Evolutionary conservation across 1,140 invertebrate species (phyloP).

Genomic region (Dreissena polymorpha): DNA sequence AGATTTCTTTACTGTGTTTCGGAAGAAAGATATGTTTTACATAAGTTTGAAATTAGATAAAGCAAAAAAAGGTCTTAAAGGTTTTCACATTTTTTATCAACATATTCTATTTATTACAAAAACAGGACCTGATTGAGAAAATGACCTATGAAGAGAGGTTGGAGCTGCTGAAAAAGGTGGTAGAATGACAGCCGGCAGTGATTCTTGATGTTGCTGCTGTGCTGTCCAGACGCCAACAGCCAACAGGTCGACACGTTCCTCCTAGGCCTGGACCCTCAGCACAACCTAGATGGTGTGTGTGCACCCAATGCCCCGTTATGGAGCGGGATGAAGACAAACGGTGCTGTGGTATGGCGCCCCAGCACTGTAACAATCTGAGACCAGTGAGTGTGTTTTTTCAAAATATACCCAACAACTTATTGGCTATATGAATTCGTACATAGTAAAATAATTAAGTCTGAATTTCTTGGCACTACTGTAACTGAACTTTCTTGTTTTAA

Average conservation of each 20-base stretch:
- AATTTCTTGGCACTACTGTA: too few relatives aligned
- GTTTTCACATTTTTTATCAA: too few relatives aligned
- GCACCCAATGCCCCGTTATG: conserved; percentile 18
- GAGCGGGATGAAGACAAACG: conserved; percentile 17
- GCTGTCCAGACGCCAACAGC: not conserved
- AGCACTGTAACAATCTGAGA: conserved; percentile 22
- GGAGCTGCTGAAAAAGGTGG: conserved; percentile 9
- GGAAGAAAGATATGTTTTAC: too few relatives aligned
- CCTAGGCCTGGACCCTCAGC: not conserved
- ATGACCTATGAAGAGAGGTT: conserved; percentile 8
- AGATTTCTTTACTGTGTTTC: too few relatives aligned
- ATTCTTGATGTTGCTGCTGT: conserved; percentile 18
- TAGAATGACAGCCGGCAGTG: conserved; percentile 3
- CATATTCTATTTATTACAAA: too few relatives aligned
- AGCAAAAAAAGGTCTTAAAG: too few relatives aligned
- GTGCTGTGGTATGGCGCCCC: conserved; percentile 18
- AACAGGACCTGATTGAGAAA: conserved; percentile 12
- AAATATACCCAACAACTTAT: not conserved
- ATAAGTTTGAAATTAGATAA: too few relatives aligned
- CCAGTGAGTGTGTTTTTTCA: conserved; percentile 5
- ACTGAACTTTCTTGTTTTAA: too few relatives aligned
- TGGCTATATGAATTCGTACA: too few relatives aligned
- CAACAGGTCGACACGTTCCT: not conserved
- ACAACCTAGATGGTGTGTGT: conserved; percentile 19
- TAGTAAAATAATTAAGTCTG: too few relatives aligned